phyloP scores from a whole-genome alignment of 2,113 vertebrate species.

The Speoplatyrhinus poulsoni region DNA sequence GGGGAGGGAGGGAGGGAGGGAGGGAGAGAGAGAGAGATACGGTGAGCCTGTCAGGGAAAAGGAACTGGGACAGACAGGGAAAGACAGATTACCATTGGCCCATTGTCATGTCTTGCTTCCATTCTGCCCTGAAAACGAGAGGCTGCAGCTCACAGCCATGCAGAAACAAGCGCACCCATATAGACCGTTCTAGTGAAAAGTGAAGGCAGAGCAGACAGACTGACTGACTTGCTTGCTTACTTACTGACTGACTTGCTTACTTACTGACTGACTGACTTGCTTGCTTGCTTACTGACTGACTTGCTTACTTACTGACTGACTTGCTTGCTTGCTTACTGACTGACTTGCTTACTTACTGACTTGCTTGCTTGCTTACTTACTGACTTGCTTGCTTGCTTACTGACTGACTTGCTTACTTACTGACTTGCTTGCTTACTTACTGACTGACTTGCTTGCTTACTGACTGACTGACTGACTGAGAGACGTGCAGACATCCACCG shows the following conservation, averaged over 20 bases:
- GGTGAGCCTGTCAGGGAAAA: slow-evolving; percentile 28
- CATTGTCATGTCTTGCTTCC: slow-evolving; percentile 38
- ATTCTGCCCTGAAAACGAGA: slow-evolving; percentile 28
- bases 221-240: no score
- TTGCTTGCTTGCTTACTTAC: slow-evolving; percentile 12
- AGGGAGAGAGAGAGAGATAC: slow-evolving; percentile 27
- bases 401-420: no score
- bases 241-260: slow-evolving; percentile 20
- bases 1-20: slow-evolving; percentile 10
- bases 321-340: neutral
- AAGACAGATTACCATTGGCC: slow-evolving; percentile 42
- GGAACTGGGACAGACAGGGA: slow-evolving; percentile 19
- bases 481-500: slow-evolving; percentile 12
- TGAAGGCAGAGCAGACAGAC: neutral
- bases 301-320: slow-evolving; percentile 15
- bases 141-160: slow-evolving; percentile 22
- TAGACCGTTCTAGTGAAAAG: neutral
- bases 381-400: neutral
- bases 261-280: neutral
- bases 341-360: no score
- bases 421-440: no score
- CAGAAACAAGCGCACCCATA: neutral
- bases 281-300: no score
- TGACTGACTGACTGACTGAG: slow-evolving; percentile 32
- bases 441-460: no score